A percentile compares a stretch with the other conserved stretches of the same genome.
Evolutionary conservation across 1,140 invertebrate genomes (phyloP).

Genomic region (Harpegnathos saltator): DNA sequence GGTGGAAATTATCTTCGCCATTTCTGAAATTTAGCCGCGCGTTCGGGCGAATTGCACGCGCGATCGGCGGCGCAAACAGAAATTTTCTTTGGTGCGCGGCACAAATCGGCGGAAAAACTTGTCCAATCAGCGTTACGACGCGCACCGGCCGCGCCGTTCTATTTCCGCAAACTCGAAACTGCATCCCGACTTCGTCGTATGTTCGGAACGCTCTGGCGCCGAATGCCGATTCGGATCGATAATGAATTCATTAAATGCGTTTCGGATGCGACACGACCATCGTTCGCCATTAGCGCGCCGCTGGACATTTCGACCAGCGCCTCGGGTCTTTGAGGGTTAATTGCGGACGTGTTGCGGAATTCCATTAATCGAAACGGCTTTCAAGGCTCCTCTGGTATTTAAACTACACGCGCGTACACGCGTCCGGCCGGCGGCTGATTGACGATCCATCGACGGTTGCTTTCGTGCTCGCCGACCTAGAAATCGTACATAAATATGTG

Average conservation of each 20-base stretch:
- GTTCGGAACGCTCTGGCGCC: neutral
- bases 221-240: slow-evolving; percentile 69
- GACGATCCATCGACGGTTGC: slow-evolving; percentile 37
- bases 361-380: slow-evolving; percentile 76
- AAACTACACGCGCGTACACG: slow-evolving; percentile 63
- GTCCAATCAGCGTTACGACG: slow-evolving; percentile 43
- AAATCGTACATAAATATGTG: slow-evolving; percentile 60
- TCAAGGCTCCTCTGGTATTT: slow-evolving; percentile 73
- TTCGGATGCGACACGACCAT: slow-evolving; percentile 71
- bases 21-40: neutral
- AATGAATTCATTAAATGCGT: slow-evolving; percentile 75
- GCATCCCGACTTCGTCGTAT: neutral
- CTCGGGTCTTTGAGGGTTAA: slow-evolving; percentile 77
- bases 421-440: slow-evolving; percentile 52
- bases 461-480: slow-evolving; percentile 48
- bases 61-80: slow-evolving; percentile 4
- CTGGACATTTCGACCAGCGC: slow-evolving; percentile 69
- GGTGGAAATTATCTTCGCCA: slow-evolving; percentile 7
- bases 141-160: slow-evolving; percentile 3
- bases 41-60: neutral
- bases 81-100: slow-evolving; percentile 21
- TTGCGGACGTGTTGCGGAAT: slow-evolving; percentile 77
- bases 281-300: slow-evolving; percentile 69
- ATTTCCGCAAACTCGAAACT: neutral
- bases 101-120: slow-evolving; percentile 40